Evolutionary conservation across 2,797 vertebrate species (phyloP), one percentile per base, ranked within the genome.

Genomic region (Limosa lapponica): DNA sequence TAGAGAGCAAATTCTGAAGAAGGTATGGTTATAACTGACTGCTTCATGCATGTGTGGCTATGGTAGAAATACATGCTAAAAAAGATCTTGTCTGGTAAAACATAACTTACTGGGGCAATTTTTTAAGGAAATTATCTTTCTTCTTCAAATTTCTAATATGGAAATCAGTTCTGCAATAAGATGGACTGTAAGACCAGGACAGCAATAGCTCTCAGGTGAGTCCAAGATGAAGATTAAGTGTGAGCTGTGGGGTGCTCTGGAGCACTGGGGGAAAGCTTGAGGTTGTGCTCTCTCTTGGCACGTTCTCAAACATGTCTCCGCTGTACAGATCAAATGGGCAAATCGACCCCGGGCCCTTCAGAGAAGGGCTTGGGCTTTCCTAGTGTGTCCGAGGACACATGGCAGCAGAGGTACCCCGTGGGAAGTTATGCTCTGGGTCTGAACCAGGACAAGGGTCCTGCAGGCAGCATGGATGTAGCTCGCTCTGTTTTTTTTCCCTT

Each of bases 321-420:
- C 19, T 13, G 51, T 6, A 15, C n/a, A 39, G 78, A 27, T 41
- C 74, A n/a, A 41, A 37, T 12, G 32, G 13, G 41, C 17, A 78
- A 27, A 69, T 32, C 36, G 36, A 54, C 51, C 44, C 43, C 7
- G 23, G 34, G 34, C 64, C 59, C 34, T 32, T 36, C 52, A 39
- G 58, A 61, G 64, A 36, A 73, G 17, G 11, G 7, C 51, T 72
- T 89, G 59, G 43, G 16, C 39, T 85, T 55, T 48, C 46, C 39
- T 72, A 43, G 24, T 1, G 0, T 1, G 4, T 19, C 22, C 0
- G 1, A 61, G 54, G 66, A 69, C n/a, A 16, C 0, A 1, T 10
- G 25, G 57, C 77, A 69, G 83, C 65, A 54, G 55, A 82, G 27
- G 25, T 62, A 5, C 30, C 16, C 59, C 58, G 51, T 23, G 10